Percentiles rank a stretch among this genome's conserved stretches.
phyloP scores from a whole-genome alignment of 2,888 invertebrate species.

The Conistra vaccinii region DNA sequence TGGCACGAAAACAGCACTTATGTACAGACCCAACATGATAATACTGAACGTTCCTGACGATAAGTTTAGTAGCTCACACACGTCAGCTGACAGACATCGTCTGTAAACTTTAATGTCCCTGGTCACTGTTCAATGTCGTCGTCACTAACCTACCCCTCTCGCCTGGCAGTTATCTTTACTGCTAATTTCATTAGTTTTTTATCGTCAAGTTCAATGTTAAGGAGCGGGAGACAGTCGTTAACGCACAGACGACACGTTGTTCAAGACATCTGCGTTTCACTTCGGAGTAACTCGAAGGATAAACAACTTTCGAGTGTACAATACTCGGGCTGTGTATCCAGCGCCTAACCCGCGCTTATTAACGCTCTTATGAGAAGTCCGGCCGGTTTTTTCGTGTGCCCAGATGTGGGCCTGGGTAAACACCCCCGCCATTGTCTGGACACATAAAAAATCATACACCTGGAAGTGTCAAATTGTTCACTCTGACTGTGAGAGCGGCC shows the following conservation, averaged over 20 bases:
- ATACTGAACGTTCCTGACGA: slow-evolving; percentile 18
- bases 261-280: slow-evolving; percentile 81
- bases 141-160: slow-evolving; percentile 83
- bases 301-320: slow-evolving; percentile 81
- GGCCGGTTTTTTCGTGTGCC: slow-evolving; percentile 87
- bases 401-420: slow-evolving; percentile 89
- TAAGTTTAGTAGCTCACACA: slow-evolving; percentile 12
- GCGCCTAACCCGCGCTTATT: slow-evolving; percentile 81
- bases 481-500: slow-evolving; percentile 83
- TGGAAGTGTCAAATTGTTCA: slow-evolving; percentile 91
- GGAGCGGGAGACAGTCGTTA: slow-evolving; percentile 76
- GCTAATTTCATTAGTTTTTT: slow-evolving; percentile 87
- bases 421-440: slow-evolving; percentile 83
- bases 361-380: slow-evolving; percentile 88
- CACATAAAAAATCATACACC: slow-evolving; percentile 89
- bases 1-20: not conserved
- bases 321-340: slow-evolving; percentile 69
- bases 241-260: slow-evolving; percentile 81
- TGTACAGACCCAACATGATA: not conserved
- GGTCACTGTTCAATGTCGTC: slow-evolving; percentile 64
- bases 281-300: slow-evolving; percentile 78
- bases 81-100: slow-evolving; percentile 31
- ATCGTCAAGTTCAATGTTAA: slow-evolving; percentile 89
- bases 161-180: slow-evolving; percentile 83
- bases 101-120: slow-evolving; percentile 54